Conservation (phyloP, 2,888 invertebrate species). For the Amorpha juglandis region DNA sequence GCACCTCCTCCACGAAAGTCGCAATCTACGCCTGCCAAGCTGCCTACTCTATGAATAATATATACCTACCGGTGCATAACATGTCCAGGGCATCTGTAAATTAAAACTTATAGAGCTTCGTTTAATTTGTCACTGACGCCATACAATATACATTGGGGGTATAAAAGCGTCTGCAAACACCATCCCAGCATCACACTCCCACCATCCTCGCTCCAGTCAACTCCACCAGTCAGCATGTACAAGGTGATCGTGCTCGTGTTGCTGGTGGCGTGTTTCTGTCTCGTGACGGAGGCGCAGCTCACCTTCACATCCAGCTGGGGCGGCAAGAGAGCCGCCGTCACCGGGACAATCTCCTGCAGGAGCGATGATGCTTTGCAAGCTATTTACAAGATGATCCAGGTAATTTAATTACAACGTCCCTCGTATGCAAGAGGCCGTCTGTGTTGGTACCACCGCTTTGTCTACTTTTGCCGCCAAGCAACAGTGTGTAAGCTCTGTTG, state of each 20-base stretch:
- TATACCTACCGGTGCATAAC: not conserved
- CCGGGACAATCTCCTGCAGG: slow-evolving; percentile 58
- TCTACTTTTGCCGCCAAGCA: too few species aligned
- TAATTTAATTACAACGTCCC: too few species aligned
- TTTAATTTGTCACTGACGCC: slow-evolving; percentile 32
- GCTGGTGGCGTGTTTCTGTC: slow-evolving; percentile 57
- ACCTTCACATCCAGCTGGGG: slow-evolving; percentile 85
- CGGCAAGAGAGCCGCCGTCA: slow-evolving; percentile 63
- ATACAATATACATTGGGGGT: slow-evolving; percentile 29
- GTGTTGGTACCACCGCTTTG: too few species aligned
- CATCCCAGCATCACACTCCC: slow-evolving; percentile 39
- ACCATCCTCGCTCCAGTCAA: slow-evolving; percentile 21
- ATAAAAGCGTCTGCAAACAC: slow-evolving; percentile 44
- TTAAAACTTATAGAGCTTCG: slow-evolving; percentile 45
- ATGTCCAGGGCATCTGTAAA: not conserved
- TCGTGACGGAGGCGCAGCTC: slow-evolving; percentile 71
- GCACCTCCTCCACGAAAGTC: too few species aligned
- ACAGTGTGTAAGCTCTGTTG: too few species aligned
- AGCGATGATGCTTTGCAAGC: slow-evolving; percentile 65
- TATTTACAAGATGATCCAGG: slow-evolving; percentile 73
- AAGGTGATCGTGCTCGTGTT: slow-evolving; percentile 53
- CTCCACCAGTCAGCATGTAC: slow-evolving; percentile 50
- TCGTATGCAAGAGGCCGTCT: too few species aligned
- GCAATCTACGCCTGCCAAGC: too few species aligned
- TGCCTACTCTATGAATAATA: too few species aligned